A percentile compares a stretch with the other conserved stretches of the same genome.
phyloP scores from a whole-genome alignment of 1,140 invertebrate species.

The Ips typographus region DNA sequence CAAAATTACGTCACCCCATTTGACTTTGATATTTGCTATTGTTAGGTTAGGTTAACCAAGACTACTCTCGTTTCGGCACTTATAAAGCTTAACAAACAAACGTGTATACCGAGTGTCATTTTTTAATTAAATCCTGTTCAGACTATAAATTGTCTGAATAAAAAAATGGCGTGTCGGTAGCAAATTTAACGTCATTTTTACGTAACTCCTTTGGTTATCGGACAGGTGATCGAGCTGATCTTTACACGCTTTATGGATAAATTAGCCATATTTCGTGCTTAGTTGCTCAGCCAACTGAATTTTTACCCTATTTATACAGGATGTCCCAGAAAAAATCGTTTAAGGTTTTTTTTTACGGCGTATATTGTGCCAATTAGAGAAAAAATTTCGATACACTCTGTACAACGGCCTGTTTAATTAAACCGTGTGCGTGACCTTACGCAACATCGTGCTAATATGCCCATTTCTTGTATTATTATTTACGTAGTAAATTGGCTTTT shows the following conservation, averaged over 20 bases:
- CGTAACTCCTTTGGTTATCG: slow-evolving; percentile 2
- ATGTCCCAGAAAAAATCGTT: neutral
- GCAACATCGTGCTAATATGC: slow-evolving; percentile 20
- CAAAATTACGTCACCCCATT: no score
- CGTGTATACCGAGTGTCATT: no score
- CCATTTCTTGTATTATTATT: slow-evolving; percentile 20
- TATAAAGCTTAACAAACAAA: no score
- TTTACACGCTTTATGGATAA: neutral
- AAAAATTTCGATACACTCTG: neutral
- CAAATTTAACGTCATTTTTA: slow-evolving; percentile 2
- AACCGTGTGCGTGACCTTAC: slow-evolving; percentile 20
- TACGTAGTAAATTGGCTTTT: neutral
- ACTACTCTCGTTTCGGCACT: no score
- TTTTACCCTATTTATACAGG: no score
- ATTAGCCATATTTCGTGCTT: neutral
- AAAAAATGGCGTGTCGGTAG: no score
- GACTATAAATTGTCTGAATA: no score
- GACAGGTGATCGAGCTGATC: slow-evolving; percentile 7
- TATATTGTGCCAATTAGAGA: no score
- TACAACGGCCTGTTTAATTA: slow-evolving; percentile 6
- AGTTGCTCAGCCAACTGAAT: no score
- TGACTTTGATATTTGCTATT: no score
- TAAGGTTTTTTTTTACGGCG: neutral
- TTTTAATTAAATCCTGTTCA: no score
- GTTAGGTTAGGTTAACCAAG: no score